Evolutionary conservation across 2,797 vertebrate genomes (phyloP).

Genomic region (Aldrovandia affinis): DNA sequence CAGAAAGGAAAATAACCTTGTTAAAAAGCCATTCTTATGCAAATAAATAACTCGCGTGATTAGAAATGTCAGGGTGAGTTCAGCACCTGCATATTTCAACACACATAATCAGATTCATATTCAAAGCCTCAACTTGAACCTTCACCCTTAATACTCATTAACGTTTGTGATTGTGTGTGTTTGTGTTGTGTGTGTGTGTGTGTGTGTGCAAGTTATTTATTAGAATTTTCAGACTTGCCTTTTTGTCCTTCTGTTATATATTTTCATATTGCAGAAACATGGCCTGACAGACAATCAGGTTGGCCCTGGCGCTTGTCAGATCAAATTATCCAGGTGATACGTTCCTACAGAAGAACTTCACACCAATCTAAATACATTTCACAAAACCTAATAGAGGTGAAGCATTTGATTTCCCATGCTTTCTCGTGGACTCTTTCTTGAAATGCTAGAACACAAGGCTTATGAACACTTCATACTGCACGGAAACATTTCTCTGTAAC

Average conservation of each 20-base stretch:
- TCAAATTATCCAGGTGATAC: constrained; percentile 16
- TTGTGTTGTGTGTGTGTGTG: too few relatives aligned
- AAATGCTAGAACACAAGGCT: background rate
- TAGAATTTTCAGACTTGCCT: background rate
- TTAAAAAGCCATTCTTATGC: background rate
- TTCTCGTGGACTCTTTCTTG: background rate
- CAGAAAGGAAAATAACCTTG: background rate
- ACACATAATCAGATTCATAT: background rate
- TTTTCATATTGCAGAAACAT: background rate
- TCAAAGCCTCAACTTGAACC: background rate
- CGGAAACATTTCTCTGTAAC: too few relatives aligned
- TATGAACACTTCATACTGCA: too few relatives aligned
- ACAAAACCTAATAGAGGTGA: constrained; percentile 17
- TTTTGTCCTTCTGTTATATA: background rate
- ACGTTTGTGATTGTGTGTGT: too few relatives aligned
- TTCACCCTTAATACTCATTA: background rate
- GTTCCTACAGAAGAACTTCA: background rate
- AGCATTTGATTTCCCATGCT: constrained; percentile 8
- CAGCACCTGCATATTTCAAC: background rate
- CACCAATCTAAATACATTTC: constrained; percentile 22
- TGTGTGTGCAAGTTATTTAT: background rate
- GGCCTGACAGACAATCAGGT: background rate
- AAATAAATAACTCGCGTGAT: background rate
- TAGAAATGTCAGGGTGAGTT: background rate
- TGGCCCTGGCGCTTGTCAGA: constrained; percentile 2